Base-by-base conservation (phyloP, 2,888 invertebrate genomes). In the Cyrtodaria siliqua region DNA sequence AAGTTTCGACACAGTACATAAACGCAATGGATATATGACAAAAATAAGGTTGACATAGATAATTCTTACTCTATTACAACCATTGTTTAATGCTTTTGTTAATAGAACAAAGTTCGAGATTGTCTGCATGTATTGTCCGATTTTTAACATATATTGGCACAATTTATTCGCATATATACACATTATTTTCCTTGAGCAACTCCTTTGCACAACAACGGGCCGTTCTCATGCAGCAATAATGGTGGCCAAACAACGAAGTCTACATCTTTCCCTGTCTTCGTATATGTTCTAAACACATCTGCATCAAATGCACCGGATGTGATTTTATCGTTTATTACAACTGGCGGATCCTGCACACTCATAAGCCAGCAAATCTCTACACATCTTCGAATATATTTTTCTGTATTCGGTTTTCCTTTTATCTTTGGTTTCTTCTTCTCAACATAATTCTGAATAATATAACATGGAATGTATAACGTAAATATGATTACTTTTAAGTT, bases 331-430 rank as follows among this genome's bases (percentile, higher is more conserved):
- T 71, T 71, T 2, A 81, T 27, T 8, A 64, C 56, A n/a, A 81
- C 77, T 2, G 71, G 71, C 18, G 81, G 81, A 26, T 75, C 75
- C 27, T 78, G 81, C 1, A 72, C 60, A 26, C 64, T 69, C 81
- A 81, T 81, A 27, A 74, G 74, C 81, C 77, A 81, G 38, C 75
- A 78, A 0, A 78, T 18, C 16, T 55, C 56, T 12, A 69, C 64
- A 59, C 81, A 81, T 12, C 42, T 49, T 29, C 24, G 38, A 9
- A 42, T 16, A n/a, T 24, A 59, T 8, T 42, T 42, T n/a, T 24
- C 44, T 16, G 44, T 42, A 2, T 56, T 20, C 9, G 18, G 20
- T 20, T 40, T 56, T 8, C 40, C 56, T n/a, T 20, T 38, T 18
- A 38, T n/a, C 14, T 38, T 56, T 33, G 56, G 56, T 24, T 56